These are phyloP conservation scores for Yponomeuta plumbellus DNA, from an alignment of 2,888 invertebrate species.

Conservation along the genomic window DNA sequence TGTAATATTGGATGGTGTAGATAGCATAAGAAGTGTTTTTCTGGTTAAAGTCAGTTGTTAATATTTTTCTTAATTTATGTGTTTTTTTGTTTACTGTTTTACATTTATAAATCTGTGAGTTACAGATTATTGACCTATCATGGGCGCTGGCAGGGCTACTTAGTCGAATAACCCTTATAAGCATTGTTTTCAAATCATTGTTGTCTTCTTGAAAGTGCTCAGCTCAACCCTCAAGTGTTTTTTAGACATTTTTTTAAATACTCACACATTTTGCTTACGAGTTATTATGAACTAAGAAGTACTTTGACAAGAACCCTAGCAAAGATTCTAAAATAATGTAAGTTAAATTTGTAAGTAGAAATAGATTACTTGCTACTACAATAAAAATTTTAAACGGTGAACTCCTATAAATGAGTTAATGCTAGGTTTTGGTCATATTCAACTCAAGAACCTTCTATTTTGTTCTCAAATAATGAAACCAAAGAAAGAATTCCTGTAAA, in stretches of 20 bases:
- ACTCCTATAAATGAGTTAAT: not conserved
- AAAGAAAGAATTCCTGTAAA: too few relatives aligned
- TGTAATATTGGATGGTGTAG: constrained; percentile 9
- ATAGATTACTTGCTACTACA: not conserved
- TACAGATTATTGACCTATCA: too few relatives aligned
- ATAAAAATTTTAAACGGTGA: not conserved
- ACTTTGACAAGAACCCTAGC: not conserved
- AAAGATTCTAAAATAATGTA: not conserved
- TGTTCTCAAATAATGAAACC: too few relatives aligned
- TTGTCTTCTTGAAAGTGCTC: too few relatives aligned
- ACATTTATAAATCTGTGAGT: not conserved
- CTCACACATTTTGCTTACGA: too few relatives aligned
- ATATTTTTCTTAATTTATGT: constrained; percentile 1
- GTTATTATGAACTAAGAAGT: not conserved
- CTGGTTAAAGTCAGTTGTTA: constrained; percentile 10
- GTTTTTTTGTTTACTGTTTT: not conserved
- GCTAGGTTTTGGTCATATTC: too few relatives aligned
- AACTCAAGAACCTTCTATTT: too few relatives aligned
- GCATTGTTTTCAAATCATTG: too few relatives aligned
- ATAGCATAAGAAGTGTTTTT: not conserved
- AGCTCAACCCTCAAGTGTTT: too few relatives aligned
- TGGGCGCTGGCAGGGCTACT: too few relatives aligned
- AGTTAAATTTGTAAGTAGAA: not conserved
- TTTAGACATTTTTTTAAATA: too few relatives aligned
- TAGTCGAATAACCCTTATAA: too few relatives aligned